A percentile compares a stretch with the other conserved stretches of the same genome.
phyloP scores from a whole-genome alignment of 2,797 vertebrate genomes.

The Coccyzus lansbergi region DNA sequence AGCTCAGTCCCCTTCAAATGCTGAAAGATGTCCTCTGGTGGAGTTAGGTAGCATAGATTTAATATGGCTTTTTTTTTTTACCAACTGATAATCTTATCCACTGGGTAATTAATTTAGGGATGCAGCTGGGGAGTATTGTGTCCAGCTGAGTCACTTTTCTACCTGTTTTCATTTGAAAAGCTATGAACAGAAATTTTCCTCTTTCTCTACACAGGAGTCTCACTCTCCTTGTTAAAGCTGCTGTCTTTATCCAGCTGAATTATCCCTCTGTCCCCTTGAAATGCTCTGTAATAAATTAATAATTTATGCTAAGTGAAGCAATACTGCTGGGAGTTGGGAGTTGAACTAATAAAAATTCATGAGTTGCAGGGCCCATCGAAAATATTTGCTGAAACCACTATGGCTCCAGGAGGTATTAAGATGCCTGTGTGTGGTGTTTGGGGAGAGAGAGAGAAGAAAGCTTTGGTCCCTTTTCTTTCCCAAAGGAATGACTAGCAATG shows the following conservation, averaged over 20 bases:
- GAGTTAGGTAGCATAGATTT: neutral
- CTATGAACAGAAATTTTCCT: conserved; percentile 17
- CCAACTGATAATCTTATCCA: neutral
- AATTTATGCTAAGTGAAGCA: conserved; percentile 71
- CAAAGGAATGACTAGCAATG: neutral
- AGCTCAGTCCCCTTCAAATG: neutral
- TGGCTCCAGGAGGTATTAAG: conserved; percentile 2
- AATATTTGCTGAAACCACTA: neutral
- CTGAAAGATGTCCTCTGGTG: neutral
- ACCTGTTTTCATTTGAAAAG: neutral
- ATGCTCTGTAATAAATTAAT: conserved; percentile 72
- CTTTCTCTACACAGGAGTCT: neutral
- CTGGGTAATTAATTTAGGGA: neutral
- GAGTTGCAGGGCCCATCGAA: conserved; percentile 21
- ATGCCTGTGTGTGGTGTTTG: neutral
- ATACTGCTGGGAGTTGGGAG: conserved; percentile 19
- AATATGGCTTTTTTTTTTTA: neutral
- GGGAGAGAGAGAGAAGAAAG: neutral
- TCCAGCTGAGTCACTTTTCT: neutral
- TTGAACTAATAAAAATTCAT: conserved; percentile 7
- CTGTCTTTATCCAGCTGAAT: conserved; percentile 55
- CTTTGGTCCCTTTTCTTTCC: neutral
- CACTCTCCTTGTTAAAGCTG: conserved; percentile 25
- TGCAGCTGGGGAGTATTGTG: neutral
- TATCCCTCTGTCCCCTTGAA: conserved; percentile 63